Percentiles rank a stretch among this genome's conserved stretches.
Evolutionary conservation across 2,113 vertebrate species (phyloP).

Genomic region (Anhinga anhinga): DNA sequence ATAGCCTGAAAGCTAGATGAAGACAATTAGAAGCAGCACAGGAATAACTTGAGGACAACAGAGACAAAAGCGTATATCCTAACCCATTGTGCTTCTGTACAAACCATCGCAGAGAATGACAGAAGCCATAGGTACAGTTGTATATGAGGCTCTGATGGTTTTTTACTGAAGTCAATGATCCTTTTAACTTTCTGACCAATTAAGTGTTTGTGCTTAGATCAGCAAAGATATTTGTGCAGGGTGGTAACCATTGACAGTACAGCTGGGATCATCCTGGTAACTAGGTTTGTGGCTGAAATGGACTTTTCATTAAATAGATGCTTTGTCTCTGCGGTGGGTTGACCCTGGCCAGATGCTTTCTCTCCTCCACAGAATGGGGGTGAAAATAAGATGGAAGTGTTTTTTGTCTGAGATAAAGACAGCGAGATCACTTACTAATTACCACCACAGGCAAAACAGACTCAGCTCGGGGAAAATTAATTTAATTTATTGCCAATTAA

Average conservation of each 20-base stretch:
- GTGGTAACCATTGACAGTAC: neutral
- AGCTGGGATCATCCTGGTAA: neutral
- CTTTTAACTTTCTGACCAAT: neutral
- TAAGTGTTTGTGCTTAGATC: neutral
- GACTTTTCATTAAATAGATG: neutral
- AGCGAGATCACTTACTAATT: neutral
- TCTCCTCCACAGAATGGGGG: neutral
- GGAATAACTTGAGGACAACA: neutral
- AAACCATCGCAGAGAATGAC: neutral
- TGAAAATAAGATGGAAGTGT: neutral
- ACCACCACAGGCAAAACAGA: neutral
- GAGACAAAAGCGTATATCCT: neutral
- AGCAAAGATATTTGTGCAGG: neutral
- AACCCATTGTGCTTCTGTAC: fast-evolving
- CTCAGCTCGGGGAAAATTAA: neutral
- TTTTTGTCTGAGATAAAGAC: neutral
- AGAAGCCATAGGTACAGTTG: neutral
- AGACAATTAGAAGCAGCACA: neutral
- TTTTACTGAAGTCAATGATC: neutral
- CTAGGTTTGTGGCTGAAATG: neutral
- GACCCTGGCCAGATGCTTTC: neutral
- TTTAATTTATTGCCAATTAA: neutral
- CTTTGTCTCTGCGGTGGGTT: neutral
- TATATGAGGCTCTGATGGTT: neutral
- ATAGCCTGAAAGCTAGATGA: neutral